These are phyloP conservation scores for Sparus aurata DNA, from an alignment of 2,797 vertebrate genomes.

Conservation along the genomic window DNA sequence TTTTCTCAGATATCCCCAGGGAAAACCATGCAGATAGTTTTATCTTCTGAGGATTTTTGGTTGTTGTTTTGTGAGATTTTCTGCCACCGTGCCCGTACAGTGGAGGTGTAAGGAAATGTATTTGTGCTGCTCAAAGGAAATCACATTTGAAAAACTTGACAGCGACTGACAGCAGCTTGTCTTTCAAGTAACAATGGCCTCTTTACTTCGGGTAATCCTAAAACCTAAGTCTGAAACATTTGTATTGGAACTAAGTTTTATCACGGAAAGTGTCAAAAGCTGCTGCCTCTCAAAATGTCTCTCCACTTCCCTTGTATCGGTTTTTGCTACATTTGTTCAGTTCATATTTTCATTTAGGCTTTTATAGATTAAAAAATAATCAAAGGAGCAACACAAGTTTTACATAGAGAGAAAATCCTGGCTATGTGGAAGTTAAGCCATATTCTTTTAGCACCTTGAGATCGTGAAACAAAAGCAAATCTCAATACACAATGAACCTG, in stretches of 20 bases:
- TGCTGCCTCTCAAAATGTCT: not conserved
- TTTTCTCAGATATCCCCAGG: not conserved
- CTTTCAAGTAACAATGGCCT: not conserved
- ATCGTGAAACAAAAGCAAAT: not conserved
- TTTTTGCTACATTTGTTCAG: not conserved
- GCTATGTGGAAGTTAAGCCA: not conserved
- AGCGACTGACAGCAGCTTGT: slow-evolving; percentile 2
- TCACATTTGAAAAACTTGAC: slow-evolving; percentile 6
- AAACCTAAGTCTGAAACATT: not conserved
- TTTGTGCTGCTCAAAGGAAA: slow-evolving; percentile 8
- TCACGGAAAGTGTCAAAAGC: not conserved
- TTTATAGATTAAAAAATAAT: not conserved
- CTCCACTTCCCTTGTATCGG: not conserved
- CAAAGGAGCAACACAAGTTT: not conserved
- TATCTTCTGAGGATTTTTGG: not conserved
- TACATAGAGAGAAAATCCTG: not conserved
- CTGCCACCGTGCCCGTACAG: not conserved
- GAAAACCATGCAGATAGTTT: not conserved
- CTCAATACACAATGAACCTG: slow-evolving; percentile 13
- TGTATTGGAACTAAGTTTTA: not conserved
- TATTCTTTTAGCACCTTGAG: not conserved
- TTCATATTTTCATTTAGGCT: not conserved
- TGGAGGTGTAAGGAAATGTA: not conserved
- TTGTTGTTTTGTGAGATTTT: not conserved
- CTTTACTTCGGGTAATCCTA: slow-evolving; percentile 6